phyloP scores from a whole-genome alignment of 2,113 vertebrate species.

The Trogon surrucura region DNA sequence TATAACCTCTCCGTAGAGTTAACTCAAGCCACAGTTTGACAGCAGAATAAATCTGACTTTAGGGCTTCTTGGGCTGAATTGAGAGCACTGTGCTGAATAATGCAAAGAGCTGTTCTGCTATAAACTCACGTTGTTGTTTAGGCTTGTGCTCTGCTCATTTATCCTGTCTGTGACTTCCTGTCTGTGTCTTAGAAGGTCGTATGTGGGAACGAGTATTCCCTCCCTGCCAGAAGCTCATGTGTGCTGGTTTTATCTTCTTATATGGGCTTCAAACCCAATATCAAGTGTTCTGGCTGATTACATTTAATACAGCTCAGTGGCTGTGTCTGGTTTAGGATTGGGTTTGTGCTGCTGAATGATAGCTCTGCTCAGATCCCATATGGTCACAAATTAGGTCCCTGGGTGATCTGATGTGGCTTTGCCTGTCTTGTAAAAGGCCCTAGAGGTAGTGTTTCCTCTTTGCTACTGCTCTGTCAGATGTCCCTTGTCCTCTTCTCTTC shows the following conservation, averaged over 20 bases:
- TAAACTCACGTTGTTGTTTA: not conserved
- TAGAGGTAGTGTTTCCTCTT: not conserved
- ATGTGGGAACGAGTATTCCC: not conserved
- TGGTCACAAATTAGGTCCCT: not conserved
- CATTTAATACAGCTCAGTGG: not conserved
- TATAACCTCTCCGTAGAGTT: not conserved
- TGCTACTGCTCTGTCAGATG: not conserved
- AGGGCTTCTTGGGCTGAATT: not conserved
- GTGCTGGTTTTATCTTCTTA: not conserved
- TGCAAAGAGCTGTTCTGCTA: not conserved
- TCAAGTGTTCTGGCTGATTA: not conserved
- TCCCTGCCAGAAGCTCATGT: not conserved
- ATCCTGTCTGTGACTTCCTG: not conserved
- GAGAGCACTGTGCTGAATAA: conserved; percentile 20
- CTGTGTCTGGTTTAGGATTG: not conserved
- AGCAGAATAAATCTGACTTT: conserved; percentile 39
- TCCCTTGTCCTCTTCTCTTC: not conserved
- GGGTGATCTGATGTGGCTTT: not conserved
- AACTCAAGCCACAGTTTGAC: conserved; percentile 15
- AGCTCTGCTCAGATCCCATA: not conserved
- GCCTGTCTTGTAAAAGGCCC: not conserved
- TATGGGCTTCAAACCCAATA: not conserved
- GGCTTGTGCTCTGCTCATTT: not conserved
- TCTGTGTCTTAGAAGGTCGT: not conserved
- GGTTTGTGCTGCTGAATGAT: not conserved